phyloP scores from a whole-genome alignment of 2,797 vertebrate species.

The Myripristis murdjan region DNA sequence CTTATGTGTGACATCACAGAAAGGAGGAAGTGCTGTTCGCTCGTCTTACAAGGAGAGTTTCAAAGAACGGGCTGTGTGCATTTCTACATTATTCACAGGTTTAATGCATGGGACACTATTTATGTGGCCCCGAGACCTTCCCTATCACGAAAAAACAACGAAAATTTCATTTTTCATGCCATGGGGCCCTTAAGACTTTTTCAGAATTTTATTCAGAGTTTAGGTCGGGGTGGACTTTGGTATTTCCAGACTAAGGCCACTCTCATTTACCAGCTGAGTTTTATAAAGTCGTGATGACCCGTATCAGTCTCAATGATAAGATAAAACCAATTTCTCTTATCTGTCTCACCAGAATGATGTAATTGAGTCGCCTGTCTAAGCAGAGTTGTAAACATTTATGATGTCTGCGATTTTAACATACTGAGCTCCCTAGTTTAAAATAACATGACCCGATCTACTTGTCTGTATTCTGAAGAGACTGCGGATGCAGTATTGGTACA shows the following conservation, averaged over 20 bases:
- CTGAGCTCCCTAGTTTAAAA: no score
- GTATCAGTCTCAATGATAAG: background rate
- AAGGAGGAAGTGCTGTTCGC: no score
- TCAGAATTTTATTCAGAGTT: background rate
- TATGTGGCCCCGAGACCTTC: no score
- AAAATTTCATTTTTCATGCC: no score
- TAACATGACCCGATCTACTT: background rate
- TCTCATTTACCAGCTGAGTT: background rate
- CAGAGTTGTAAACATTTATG: background rate
- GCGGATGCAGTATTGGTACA: background rate
- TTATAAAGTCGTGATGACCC: background rate
- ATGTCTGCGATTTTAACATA: no score
- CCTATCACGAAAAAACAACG: no score
- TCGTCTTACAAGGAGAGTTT: no score
- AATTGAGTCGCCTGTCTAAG: background rate
- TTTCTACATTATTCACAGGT: no score
- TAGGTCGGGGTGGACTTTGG: background rate
- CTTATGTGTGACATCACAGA: no score
- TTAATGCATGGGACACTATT: no score
- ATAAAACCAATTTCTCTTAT: background rate
- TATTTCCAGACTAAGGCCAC: background rate
- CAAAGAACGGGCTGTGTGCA: no score
- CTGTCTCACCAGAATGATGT: background rate
- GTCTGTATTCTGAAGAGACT: background rate
- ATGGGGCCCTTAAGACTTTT: no score